Base-by-base conservation (phyloP, 1,140 invertebrate genomes). In the Drosophila mojavensis region DNA sequence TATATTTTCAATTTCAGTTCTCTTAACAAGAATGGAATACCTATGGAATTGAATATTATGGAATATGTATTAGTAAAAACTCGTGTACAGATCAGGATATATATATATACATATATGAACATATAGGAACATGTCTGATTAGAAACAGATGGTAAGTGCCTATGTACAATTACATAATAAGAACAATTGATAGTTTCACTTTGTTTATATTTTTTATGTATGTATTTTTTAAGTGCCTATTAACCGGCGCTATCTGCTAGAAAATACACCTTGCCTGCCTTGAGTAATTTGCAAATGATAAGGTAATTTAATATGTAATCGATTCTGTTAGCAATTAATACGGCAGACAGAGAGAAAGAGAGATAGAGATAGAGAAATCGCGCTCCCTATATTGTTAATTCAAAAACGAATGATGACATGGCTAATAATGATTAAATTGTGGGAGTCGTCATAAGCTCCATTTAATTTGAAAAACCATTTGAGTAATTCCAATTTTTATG, bases 351-450 rank as follows among this genome's bases (percentile, higher is more conserved):
- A 10, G 26, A 28, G 15, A 17, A 26, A 48, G 41, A 26, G 39
- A 5, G 20, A n/a, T 17, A 5, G 5, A 1, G 17, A 3, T n/a
- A 28, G 13, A 20, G 5, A 11, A n/a, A 26, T 26, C 20, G 20
- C 3, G 36, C 28, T 58, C 53, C 66, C 30, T 36, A 15, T 28
- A 28, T 36, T 48, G 20, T 15, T 26, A 17, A 58, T 51, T 47
- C 17, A 4, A 47, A 67, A 17, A 13, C 33, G 53, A 72, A 72
- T 45, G 36, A 67, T 67, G 63, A 72, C 63, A 67, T 33, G 9
- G 17, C n/a, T 36, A 66, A 53, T 53, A 45, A 58, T 36, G 48
- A 26, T 17, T 58, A 26, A 65, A 41, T 58, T 41, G 10, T 10
- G 10, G 45, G n/a, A 11, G 33, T 33, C 41, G 17, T 11, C 6